Base-by-base conservation (phyloP, 2,888 invertebrate genomes). In the Icerya purchasi region DNA sequence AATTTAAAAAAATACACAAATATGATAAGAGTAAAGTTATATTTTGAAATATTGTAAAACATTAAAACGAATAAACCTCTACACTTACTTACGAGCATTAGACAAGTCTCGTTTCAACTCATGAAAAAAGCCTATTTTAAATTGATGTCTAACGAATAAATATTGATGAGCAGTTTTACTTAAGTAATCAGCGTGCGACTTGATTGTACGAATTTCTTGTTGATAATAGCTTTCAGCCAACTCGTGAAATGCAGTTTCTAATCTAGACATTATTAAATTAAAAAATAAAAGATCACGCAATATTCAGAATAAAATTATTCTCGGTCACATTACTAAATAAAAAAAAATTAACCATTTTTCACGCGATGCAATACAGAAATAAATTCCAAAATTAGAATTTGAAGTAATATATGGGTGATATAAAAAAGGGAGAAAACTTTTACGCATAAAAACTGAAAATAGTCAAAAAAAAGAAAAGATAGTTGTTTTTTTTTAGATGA, bases 171-270 rank as follows among this genome's bases (percentile, higher is more conserved):
- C 84, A 14, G 84, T 86, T 73, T 89, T 89, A 66, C 91, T 91
- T 49, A 94, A 77, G 68, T 89, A 86, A 69, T 94, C 93, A 66
- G 85, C 79, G 70, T 94, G 94, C 53, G 83, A 80, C 69, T 92
- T 90, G 50, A 92, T 81, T 64, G 82, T 81, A 67, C 88, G 84
- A 22, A 86, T 82, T 75, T 91, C 88, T 64, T 84, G 83, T 65
- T 89, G 86, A 70, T 97, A 98, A 72, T 92, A 96, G 64, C 80
- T 83, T 70, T 90, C 90, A 0, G 92, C 85, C 67, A 94, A 78
- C 70, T 98, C 96, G 70, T 87, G 84, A 69, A 97, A 91, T 1
- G 92, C 92, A 68, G 83, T 88, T 72, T 97, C 96, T 64, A 97
- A 74, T 65, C 93, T 84, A 61, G 10, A 64, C 64, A 53, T 62